phyloP scores from a whole-genome alignment of 2,888 invertebrate genomes.

The Lepas anatifera region DNA sequence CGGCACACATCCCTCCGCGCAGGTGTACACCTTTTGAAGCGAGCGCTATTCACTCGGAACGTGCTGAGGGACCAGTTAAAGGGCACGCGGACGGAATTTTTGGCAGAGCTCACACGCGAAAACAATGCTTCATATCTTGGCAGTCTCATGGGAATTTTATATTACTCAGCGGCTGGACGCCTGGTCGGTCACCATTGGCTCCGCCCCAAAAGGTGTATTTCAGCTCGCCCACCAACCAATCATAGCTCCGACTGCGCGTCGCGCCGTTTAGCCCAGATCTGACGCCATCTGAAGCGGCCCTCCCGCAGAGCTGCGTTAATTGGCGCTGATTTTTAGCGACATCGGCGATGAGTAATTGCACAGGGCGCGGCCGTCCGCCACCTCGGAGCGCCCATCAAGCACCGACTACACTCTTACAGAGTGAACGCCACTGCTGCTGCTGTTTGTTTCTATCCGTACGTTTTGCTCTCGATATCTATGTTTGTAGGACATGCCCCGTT shows the following conservation, averaged over 20 bases:
- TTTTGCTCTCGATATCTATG: no score
- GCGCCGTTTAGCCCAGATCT: slow-evolving; percentile 10
- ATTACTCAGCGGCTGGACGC: not conserved
- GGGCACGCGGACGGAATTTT: not conserved
- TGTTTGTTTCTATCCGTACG: no score
- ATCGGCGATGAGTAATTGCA: not conserved
- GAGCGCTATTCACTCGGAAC: not conserved
- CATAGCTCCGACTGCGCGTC: not conserved
- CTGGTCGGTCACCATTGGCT: not conserved
- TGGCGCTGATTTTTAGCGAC: not conserved
- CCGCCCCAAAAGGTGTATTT: not conserved
- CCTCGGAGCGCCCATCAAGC: no score
- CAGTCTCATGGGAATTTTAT: not conserved
- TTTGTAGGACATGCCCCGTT: no score
- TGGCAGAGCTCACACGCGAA: no score
- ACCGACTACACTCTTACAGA: no score
- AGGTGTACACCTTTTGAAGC: slow-evolving; percentile 1
- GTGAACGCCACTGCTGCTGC: no score
- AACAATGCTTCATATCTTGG: not conserved
- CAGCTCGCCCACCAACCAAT: not conserved
- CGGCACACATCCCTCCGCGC: not conserved
- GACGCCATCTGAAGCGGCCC: not conserved
- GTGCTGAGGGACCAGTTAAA: not conserved
- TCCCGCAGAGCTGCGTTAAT: not conserved
- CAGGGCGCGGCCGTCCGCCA: not conserved